These are phyloP conservation scores for Lepidonotus clava DNA, from an alignment of 2,888 invertebrate genomes.

Conservation along the genomic window DNA sequence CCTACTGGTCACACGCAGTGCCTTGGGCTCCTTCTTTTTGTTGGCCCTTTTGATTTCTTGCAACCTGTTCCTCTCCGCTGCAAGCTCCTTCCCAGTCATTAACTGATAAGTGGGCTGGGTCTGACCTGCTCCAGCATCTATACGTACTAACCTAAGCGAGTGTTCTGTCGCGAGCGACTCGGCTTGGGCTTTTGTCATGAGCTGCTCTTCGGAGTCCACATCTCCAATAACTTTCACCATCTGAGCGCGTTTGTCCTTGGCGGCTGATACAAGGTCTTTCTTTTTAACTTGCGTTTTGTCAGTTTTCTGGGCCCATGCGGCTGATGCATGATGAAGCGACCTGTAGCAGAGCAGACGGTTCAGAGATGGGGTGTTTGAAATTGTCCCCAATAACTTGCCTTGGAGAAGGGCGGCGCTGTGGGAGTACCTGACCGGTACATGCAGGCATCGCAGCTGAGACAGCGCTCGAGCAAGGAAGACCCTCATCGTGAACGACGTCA, in stretches of 20 bases:
- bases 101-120: not conserved
- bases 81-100: not conserved
- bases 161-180: not conserved
- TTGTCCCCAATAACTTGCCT: not conserved
- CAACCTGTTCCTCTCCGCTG: not conserved
- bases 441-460: not conserved
- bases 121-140: not conserved
- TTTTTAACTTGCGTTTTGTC: not conserved
- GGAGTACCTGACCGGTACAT: not conserved
- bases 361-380: not conserved
- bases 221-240: not conserved
- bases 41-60: not conserved
- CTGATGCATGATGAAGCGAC: not conserved
- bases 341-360: too few species aligned
- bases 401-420: not conserved
- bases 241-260: not conserved
- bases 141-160: not conserved
- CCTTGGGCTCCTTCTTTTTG: conserved; percentile 19
- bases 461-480: not conserved
- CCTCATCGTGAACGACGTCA: not conserved
- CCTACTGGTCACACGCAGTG: not conserved
- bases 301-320: not conserved
- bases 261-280: not conserved
- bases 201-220: not conserved
- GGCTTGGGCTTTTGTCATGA: not conserved